phyloP scores from a whole-genome alignment of 2,888 invertebrate species.

The Xestia sexstrigata region DNA sequence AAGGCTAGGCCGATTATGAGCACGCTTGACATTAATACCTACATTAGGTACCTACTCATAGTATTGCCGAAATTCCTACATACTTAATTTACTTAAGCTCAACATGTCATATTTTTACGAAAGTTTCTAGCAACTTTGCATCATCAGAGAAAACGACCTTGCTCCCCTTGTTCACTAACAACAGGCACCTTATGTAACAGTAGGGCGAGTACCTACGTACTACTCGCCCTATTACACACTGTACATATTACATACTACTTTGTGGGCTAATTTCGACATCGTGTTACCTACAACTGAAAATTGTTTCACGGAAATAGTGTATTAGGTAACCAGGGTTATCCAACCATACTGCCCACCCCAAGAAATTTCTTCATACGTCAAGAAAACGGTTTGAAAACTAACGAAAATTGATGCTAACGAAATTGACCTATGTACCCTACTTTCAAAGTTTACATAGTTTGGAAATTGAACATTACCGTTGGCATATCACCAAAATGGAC shows the following conservation, averaged over 20 bases:
- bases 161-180: slow-evolving; percentile 27
- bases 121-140: slow-evolving; percentile 44
- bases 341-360: not conserved
- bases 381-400: not conserved
- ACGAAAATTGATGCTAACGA: slow-evolving; percentile 7
- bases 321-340: slow-evolving; percentile 31
- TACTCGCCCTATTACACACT: no score
- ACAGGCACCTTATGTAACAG: slow-evolving; percentile 45
- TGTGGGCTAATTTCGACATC: slow-evolving; percentile 39
- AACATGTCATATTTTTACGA: slow-evolving; percentile 30
- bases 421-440: slow-evolving; percentile 1
- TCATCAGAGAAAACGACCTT: slow-evolving; percentile 41
- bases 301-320: slow-evolving; percentile 28
- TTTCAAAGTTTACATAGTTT: not conserved
- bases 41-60: slow-evolving; percentile 13
- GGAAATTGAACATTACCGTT: not conserved
- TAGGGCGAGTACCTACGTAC: slow-evolving; percentile 21
- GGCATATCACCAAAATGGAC: not conserved
- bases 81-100: slow-evolving; percentile 29
- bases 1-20: slow-evolving; percentile 14
- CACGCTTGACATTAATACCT: slow-evolving; percentile 43
- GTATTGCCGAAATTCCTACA: slow-evolving; percentile 33
- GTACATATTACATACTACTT: not conserved
- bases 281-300: slow-evolving; percentile 26
- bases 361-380: slow-evolving; percentile 9